Evolutionary conservation across 2,113 vertebrate species (phyloP).

Genomic region (Mus musculus): GRCm39 chr10:59122501-59123000

Average conservation of each 20-base stretch:
- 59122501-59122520: neutral
- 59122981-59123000: neutral
- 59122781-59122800: neutral
- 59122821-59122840: too few relatives aligned
- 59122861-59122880: too few relatives aligned
- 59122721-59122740: neutral
- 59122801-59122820: neutral
- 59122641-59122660: neutral
- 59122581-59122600: neutral
- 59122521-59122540: neutral
- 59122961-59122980: neutral
- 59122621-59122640: neutral
- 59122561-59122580: neutral
- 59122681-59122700: neutral
- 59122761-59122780: neutral
- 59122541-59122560: neutral
- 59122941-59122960: neutral
- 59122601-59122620: neutral
- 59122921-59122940: neutral
- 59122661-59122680: neutral
- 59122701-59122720: neutral
- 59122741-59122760: neutral
- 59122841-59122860: too few relatives aligned
- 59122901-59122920: neutral
- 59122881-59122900: neutral